phyloP scores from a whole-genome alignment of 2,113 vertebrate genomes.

The Crotalus horridus region DNA sequence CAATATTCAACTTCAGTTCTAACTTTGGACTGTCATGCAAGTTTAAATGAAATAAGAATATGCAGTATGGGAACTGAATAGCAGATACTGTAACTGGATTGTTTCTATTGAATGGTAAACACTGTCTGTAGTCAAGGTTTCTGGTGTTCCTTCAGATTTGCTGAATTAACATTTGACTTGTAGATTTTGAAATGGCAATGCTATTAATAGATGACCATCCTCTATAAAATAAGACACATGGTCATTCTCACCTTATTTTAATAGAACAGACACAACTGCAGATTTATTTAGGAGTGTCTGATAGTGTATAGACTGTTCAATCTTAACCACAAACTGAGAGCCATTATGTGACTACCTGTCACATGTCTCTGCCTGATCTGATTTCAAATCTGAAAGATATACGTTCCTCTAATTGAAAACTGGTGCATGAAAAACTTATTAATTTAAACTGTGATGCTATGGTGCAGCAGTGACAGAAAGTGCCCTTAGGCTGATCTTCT shows the following conservation, averaged over 20 bases:
- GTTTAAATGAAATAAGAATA: neutral
- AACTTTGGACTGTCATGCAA: neutral
- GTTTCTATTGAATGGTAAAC: neutral
- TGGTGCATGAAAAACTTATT: slow-evolving; percentile 30
- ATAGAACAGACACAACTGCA: neutral
- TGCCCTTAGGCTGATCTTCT: slow-evolving; percentile 45
- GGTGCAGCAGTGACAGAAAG: slow-evolving; percentile 3
- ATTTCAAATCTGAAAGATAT: neutral
- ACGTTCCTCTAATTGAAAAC: slow-evolving; percentile 31
- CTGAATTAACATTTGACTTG: neutral
- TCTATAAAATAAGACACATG: neutral
- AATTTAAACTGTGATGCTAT: neutral
- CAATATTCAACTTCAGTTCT: neutral
- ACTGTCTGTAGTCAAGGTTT: neutral
- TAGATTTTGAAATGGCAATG: neutral
- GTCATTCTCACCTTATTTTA: neutral
- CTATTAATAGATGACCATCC: neutral
- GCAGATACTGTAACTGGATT: neutral
- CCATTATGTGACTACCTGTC: accelerated
- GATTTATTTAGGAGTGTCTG: neutral
- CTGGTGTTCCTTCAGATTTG: neutral
- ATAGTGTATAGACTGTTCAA: accelerated
- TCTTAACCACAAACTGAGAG: accelerated
- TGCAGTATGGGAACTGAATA: neutral
- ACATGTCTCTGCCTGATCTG: neutral